Evolutionary conservation across 2,888 invertebrate genomes (phyloP), one percentile per base, ranked within the genome.

Genomic region (Nowickia ferox): DNA sequence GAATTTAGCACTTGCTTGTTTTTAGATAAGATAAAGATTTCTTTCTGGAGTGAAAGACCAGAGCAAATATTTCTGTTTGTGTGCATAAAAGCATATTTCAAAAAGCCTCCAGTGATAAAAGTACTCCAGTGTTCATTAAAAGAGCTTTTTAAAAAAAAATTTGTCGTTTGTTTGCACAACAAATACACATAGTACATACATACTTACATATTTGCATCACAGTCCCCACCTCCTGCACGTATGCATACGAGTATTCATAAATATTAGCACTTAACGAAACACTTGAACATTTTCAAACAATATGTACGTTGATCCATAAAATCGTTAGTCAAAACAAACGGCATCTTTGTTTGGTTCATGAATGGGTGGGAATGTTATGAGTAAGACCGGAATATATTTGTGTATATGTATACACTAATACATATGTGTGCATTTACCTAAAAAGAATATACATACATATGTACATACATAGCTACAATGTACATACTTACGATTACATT

Each of bases 321-420:
- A 82, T 48, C 71, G 71, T 82, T 76, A 46, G 55, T 82, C 71
- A 82, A 77, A 83, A 83, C 65, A 71, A 66, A 74, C 57, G 17
- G 19, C 10, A 40, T 40, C 10, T 22, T 80, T 5, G 42, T 22
- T 80, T 5, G 30, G 17, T 40, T 57, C 42, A 57, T 48, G 48
- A 59, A 57, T 75, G 63, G 63, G 17, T 65, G 48, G 63, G 71
- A 57, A 48, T 55, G 38, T 38, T 19, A 74, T 74, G 72, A 65
- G n/a, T 44, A 74, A 74, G 15, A 74, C 9, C 2, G 19, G 19
- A 40, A 40, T 19, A 51, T 68, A 11, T 19, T 17, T 30, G 30
- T 6, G 30, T 22, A 46, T 22, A n/a, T n/a, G n/a, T n/a, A 46
- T 46, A 40, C 40, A 0, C 9, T 38, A 5, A n/a, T 38, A 38